A percentile compares a stretch with the other conserved stretches of the same genome.
phyloP scores from a whole-genome alignment of 1,140 invertebrate species.

The Tetragnatha versicolor region DNA sequence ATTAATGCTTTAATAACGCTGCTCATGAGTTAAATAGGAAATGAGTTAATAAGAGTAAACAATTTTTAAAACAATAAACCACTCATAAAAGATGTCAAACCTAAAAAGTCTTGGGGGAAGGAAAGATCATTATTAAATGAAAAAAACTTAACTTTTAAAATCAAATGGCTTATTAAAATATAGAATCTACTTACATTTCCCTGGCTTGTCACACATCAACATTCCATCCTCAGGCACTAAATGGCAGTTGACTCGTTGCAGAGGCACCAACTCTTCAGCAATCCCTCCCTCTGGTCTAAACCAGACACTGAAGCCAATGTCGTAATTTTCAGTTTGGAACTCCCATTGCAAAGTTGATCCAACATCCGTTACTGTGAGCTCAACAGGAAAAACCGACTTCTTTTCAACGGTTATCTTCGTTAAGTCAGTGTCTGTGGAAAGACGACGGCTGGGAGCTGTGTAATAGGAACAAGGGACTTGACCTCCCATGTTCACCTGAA shows the following conservation, averaged over 20 bases:
- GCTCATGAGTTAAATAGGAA: background rate
- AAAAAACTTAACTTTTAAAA: background rate
- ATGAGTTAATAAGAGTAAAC: background rate
- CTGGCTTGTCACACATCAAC: constrained; percentile 75
- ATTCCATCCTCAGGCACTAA: constrained; percentile 80
- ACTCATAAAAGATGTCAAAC: background rate
- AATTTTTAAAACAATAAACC: constrained; percentile 11
- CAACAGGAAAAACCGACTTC: constrained; percentile 75
- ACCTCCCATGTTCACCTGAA: constrained; percentile 77
- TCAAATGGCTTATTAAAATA: background rate
- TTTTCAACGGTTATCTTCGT: constrained; percentile 74
- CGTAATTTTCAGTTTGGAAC: constrained; percentile 83
- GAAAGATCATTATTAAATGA: too few relatives aligned
- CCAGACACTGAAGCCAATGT: constrained; percentile 85
- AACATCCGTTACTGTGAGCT: constrained; percentile 71
- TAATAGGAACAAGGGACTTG: constrained; percentile 81
- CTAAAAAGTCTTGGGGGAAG: background rate
- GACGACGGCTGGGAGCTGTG: constrained; percentile 64
- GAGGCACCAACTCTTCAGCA: constrained; percentile 72
- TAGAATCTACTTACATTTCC: constrained; percentile 75
- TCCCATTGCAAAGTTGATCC: constrained; percentile 84
- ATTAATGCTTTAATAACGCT: background rate
- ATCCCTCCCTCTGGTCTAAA: constrained; percentile 71
- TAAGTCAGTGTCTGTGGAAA: constrained; percentile 69
- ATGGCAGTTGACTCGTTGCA: constrained; percentile 76